Evolutionary conservation across 2,888 invertebrate genomes (phyloP).

Genomic region (Clistopyga incitator): DNA sequence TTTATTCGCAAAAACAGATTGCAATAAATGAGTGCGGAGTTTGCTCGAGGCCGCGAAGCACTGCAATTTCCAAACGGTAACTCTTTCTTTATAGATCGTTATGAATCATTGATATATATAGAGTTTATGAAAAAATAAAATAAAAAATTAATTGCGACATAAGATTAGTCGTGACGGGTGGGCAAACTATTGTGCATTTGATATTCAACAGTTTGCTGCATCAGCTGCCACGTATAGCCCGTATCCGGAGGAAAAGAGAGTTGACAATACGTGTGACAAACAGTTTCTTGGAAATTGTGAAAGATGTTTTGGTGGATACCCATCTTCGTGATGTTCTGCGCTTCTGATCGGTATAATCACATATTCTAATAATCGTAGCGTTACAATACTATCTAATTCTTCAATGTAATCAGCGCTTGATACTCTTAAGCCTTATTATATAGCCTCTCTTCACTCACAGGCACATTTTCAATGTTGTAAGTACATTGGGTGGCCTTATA

Average conservation of each 20-base stretch:
- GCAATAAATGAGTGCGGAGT: neutral
- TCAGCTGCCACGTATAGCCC: constrained; percentile 77
- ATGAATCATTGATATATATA: constrained; percentile 16
- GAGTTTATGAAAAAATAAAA: constrained; percentile 28
- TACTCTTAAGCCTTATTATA: constrained; percentile 64
- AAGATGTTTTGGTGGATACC: constrained; percentile 80
- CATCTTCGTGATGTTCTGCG: constrained; percentile 80
- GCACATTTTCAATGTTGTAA: constrained; percentile 83
- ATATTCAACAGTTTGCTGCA: constrained; percentile 83
- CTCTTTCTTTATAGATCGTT: constrained; percentile 50
- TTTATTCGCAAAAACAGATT: neutral
- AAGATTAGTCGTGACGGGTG: constrained; percentile 71
- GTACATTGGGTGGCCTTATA: constrained; percentile 82
- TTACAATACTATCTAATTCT: constrained; percentile 39
- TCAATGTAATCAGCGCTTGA: constrained; percentile 42
- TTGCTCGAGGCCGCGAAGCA: neutral
- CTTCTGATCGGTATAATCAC: constrained; percentile 81
- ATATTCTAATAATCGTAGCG: constrained; percentile 72
- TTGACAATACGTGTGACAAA: constrained; percentile 75
- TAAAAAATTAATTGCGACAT: constrained; percentile 41
- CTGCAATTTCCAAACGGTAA: constrained; percentile 46
- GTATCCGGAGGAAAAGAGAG: constrained; percentile 77
- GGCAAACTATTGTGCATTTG: constrained; percentile 82
- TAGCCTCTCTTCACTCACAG: constrained; percentile 69
- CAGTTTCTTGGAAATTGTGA: constrained; percentile 75